Evolutionary conservation across 2,113 vertebrate genomes (phyloP), one percentile per base, ranked within the genome.

Genomic region (Phalacrocorax pelagicus): DNA sequence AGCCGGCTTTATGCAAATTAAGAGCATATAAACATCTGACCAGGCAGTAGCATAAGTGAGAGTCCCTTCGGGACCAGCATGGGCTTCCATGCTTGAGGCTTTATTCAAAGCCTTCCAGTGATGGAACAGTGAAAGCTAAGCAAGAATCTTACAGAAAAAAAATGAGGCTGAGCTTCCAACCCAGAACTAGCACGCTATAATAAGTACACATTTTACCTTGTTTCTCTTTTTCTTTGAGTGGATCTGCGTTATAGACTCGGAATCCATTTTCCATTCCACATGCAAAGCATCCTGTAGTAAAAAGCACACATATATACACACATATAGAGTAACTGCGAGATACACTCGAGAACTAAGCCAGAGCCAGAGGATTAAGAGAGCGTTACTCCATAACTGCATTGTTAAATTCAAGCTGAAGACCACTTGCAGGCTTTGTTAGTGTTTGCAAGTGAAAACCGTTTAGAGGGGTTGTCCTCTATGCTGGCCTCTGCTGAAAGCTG

Each of bases 221-320:
- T 87, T 99, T 99, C 96, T 99, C 99, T 93, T 99, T 99, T 95
- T 99, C 99, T 98, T 99, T 99, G 54, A 99, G 99, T 20, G 99
- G 99, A 94, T 99, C 99, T 34, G 99, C 99, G 97, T 99, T 99
- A 97, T 99, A 99, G 66, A 99, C 99, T 95, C 99, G 98, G 93
- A 99, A 99, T 96, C 99, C 99, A 96, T 99, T 99, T 96, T 99
- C 99, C 99, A 99, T 99, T 49, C 99, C 99, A 98, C 99, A 99
- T 15, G 99, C 99, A 97, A 99, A 99, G 97, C 99, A 99, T 61
- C 99, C 99, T 99, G 95, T 24, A 94, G 94, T 89, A 91, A 88
- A 94, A 87, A 95, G 93, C 69, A 81, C 67, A 92, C 2, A 58
- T 16, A 95, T 24, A 90, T 4, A 91, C 18, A 90, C 55, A 94